These are phyloP conservation scores for Goniozus legneri DNA, from an alignment of 1,140 invertebrate genomes.

Conservation along the genomic window DNA sequence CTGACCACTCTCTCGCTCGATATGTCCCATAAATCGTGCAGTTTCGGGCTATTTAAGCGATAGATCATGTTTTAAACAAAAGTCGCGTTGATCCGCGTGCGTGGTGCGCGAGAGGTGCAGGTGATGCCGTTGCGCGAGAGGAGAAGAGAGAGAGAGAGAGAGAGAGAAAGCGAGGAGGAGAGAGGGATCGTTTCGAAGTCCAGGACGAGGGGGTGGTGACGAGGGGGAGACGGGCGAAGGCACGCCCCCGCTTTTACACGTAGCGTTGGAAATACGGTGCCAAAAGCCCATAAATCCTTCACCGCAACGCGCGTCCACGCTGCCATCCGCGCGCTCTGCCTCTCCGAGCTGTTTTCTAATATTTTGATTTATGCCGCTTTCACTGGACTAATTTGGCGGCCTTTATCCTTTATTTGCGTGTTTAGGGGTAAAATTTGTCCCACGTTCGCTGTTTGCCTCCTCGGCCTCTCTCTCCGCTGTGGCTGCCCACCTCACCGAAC, in stretches of 20 bases:
- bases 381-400: constrained; percentile 44
- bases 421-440: constrained; percentile 47
- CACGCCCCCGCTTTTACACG: constrained; percentile 28
- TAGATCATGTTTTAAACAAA: constrained; percentile 54
- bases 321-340: constrained; percentile 21
- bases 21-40: constrained; percentile 42
- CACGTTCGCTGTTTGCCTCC: too few relatives aligned
- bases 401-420: constrained; percentile 48
- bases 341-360: constrained; percentile 51
- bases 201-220: background rate
- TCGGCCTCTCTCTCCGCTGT: too few relatives aligned
- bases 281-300: constrained; percentile 48
- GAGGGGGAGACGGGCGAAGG: constrained; percentile 10
- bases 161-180: constrained; percentile 2
- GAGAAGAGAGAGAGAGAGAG: background rate
- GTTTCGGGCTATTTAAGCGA: constrained; percentile 45
- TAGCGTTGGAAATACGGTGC: constrained; percentile 8
- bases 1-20: background rate
- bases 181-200: constrained; percentile 2
- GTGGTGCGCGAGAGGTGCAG: constrained; percentile 16
- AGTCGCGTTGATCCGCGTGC: constrained; percentile 39
- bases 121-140: constrained; percentile 1
- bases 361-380: constrained; percentile 52
- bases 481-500: too few relatives aligned
- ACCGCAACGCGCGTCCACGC: constrained; percentile 23